Conservation (phyloP, 2,797 vertebrate species). For the Menidia menidia region DNA sequence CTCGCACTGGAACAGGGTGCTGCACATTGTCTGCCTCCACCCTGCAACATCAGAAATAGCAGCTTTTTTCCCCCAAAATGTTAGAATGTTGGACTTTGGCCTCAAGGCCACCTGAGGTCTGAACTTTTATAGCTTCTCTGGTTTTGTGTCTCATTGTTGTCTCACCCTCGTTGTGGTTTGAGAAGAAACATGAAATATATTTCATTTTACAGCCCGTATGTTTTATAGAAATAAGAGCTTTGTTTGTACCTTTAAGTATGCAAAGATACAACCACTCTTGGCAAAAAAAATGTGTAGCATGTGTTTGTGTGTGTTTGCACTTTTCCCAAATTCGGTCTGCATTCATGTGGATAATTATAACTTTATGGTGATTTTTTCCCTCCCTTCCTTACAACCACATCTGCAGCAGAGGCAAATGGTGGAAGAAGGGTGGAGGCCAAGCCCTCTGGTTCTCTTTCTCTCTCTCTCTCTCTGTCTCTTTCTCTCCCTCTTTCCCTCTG, state of each 20-base stretch:
- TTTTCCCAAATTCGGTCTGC: slow-evolving; percentile 76
- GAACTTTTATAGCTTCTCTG: slow-evolving; percentile 30
- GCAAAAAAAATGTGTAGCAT: slow-evolving; percentile 29
- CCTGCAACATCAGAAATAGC: slow-evolving; percentile 42
- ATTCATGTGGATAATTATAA: slow-evolving; percentile 84
- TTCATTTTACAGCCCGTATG: slow-evolving; percentile 6
- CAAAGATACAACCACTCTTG: slow-evolving; percentile 26
- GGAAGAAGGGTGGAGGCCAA: slow-evolving; percentile 76
- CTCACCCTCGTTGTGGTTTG: slow-evolving; percentile 6
- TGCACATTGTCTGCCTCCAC: slow-evolving; percentile 57
- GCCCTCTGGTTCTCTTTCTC: slow-evolving; percentile 51
- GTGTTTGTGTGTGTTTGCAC: slow-evolving; percentile 45
- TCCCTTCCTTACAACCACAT: slow-evolving; percentile 77
- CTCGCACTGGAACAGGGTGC: slow-evolving; percentile 38
- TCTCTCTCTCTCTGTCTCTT: slow-evolving; percentile 44
- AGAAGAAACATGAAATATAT: not conserved
- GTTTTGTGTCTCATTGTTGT: slow-evolving; percentile 27
- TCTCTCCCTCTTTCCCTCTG: slow-evolving; percentile 28
- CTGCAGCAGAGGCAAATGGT: slow-evolving; percentile 78
- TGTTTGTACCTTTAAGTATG: slow-evolving; percentile 27
- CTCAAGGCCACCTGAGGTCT: slow-evolving; percentile 19
- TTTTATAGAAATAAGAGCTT: slow-evolving; percentile 14
- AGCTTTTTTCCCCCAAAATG: slow-evolving; percentile 56
- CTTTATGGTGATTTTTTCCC: slow-evolving; percentile 77
- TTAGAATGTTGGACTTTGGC: slow-evolving; percentile 28